These are phyloP conservation scores for Harpagoxenus sublaevis DNA, from an alignment of 2,888 invertebrate genomes.

Conservation along the genomic window DNA sequence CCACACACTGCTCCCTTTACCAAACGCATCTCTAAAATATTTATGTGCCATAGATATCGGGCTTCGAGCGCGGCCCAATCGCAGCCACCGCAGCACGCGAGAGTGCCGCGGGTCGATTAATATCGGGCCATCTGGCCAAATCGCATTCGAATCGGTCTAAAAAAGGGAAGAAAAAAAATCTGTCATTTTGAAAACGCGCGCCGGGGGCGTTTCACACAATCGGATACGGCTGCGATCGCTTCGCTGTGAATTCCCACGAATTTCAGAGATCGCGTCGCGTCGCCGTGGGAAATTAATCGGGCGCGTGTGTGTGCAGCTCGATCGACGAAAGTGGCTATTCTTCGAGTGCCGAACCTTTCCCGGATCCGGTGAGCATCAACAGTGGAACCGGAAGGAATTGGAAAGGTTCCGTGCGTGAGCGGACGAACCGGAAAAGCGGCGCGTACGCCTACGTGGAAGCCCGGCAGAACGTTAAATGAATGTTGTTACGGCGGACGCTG, in stretches of 20 bases:
- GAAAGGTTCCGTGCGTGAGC: slow-evolving; percentile 3
- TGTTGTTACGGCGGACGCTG: slow-evolving; percentile 77
- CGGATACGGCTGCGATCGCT: not conserved
- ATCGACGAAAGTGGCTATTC: slow-evolving; percentile 28
- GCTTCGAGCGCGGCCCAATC: slow-evolving; percentile 25
- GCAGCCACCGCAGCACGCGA: slow-evolving; percentile 20
- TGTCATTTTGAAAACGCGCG: slow-evolving; percentile 28
- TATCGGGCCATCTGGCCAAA: slow-evolving; percentile 39
- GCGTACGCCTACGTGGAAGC: slow-evolving; percentile 36
- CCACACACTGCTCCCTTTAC: not conserved
- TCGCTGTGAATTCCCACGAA: slow-evolving; percentile 26
- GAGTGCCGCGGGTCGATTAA: slow-evolving; percentile 43
- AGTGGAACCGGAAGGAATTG: slow-evolving; percentile 23
- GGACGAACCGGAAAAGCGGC: slow-evolving; percentile 26
- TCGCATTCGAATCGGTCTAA: slow-evolving; percentile 24
- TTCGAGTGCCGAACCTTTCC: not conserved
- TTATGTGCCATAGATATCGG: slow-evolving; percentile 61
- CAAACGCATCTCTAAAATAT: slow-evolving; percentile 58
- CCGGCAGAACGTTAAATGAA: slow-evolving; percentile 76
- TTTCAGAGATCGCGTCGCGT: slow-evolving; percentile 23
- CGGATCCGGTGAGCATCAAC: not conserved
- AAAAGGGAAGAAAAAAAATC: not conserved
- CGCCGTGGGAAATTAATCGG: slow-evolving; percentile 36
- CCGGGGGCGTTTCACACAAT: slow-evolving; percentile 41
- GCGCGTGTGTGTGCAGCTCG: slow-evolving; percentile 26